Base-by-base conservation (phyloP, 2,888 invertebrate genomes). In the Agonopterix heracliana region DNA sequence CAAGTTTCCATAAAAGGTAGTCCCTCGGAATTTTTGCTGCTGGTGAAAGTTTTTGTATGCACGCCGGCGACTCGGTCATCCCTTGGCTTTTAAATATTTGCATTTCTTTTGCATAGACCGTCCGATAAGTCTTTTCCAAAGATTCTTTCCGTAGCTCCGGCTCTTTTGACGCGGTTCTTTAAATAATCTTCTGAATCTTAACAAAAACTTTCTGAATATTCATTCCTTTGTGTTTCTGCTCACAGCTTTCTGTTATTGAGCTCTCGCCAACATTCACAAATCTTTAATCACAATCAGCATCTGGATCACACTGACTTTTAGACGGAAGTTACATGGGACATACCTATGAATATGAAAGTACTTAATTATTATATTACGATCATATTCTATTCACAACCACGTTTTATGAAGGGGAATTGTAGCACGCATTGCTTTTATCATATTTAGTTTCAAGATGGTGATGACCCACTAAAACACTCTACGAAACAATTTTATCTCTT, bases 21-120 rank as follows among this genome's bases (percentile, higher is more conserved):
- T 60, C 63, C 61, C 62, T 26, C 69, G 66, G 64, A 73, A 81
- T 79, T 83, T 82, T 84, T 68, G 66, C 57, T 56, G 38, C 47
- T 59, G 63, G 83, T 71, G 85, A 85, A 86, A 86, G 85, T 83
- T 83, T 41, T 77, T 69, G 71, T 72, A 74, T 75, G 73, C 71
- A 65, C 66, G 62, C 60, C 51, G 43, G 26, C 41, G 46, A 35
- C 60, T 67, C 62, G 71, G 71, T 68, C 78, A 71, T 75, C 72
- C 68, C 66, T 52, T 56, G 66, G 71, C 78, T 75, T 74, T 81
- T 78, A 78, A 80, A 76, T 77, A 81, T 80, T 83, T 80, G 80
- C 79, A 81, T 85, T 81, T 76, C 76, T 75, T 74, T 73, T 72
- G 70, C 74, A 74, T 68, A 73, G 65, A 62, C 26, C 5, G 54